These are phyloP conservation scores for Tuberolachnus salignus DNA, from an alignment of 2,888 invertebrate genomes.

Conservation along the genomic window DNA sequence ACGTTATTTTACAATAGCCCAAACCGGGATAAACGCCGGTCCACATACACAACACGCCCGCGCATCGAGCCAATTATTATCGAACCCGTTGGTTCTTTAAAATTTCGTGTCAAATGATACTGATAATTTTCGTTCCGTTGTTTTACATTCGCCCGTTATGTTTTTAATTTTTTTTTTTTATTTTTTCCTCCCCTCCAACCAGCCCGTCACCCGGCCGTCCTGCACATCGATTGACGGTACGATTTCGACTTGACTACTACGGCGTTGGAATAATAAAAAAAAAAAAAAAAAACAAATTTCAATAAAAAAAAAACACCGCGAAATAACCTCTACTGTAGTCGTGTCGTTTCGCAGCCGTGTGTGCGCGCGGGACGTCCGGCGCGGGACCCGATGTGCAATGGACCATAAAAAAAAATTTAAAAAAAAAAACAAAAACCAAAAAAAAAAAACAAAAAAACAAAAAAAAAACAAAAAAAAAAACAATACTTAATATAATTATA, in stretches of 20 bases:
- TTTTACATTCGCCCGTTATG: too few species aligned
- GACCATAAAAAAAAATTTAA: not conserved
- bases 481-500: not conserved
- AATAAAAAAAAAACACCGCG: too few species aligned
- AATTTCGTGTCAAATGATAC: conserved; percentile 37
- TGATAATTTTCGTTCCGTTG: conserved; percentile 8
- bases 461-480: too few species aligned
- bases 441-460: not conserved
- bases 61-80: conserved; percentile 15
- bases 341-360: not conserved
- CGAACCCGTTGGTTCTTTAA: not conserved
- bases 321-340: too few species aligned
- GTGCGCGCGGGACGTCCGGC: not conserved
- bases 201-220: conserved; percentile 6
- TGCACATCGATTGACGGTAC: too few species aligned
- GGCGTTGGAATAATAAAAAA: not conserved
- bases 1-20: conserved; percentile 36
- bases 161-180: conserved; percentile 20
- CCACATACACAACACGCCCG: conserved; percentile 28
- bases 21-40: conserved; percentile 43
- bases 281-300: too few species aligned
- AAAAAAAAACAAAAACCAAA: not conserved
- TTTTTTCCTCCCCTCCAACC: not conserved
- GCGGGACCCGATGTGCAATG: conserved; percentile 28
- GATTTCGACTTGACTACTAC: too few species aligned